Conservation (phyloP, 2,113 vertebrate genomes). For the Tragelaphus buxtoni region DNA sequence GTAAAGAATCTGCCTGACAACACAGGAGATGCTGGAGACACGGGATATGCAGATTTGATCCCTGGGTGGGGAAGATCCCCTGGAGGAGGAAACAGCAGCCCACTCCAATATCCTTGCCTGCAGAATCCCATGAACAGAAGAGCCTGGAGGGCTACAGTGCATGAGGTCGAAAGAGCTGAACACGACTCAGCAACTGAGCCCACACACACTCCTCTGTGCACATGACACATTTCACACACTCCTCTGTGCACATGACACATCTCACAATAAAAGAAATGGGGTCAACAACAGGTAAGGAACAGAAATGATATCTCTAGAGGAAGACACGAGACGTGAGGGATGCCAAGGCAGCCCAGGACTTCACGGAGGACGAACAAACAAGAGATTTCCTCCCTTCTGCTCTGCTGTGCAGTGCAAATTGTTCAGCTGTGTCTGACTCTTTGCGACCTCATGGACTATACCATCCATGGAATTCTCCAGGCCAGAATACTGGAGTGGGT, state of each 20-base stretch:
- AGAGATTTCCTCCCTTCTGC: not conserved
- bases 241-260: not conserved
- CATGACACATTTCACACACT: rapidly evolving
- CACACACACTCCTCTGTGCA: not conserved
- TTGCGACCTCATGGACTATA: not conserved
- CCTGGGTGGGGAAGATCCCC: not conserved
- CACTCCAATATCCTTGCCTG: not conserved
- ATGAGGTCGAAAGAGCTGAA: not conserved
- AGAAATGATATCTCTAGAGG: not conserved
- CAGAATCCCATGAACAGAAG: not conserved
- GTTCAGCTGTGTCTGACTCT: not conserved
- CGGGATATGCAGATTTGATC: not conserved
- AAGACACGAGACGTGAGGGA: not conserved
- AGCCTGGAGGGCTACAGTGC: not conserved
- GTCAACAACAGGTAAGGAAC: rapidly evolving
- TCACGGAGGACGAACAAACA: not conserved
- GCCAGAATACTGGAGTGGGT: not conserved
- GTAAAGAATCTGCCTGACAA: not conserved
- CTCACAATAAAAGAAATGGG: not conserved
- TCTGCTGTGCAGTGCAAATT: not conserved
- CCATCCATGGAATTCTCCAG: not conserved
- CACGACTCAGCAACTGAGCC: not conserved
- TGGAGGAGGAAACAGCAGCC: not conserved
- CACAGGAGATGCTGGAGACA: not conserved
- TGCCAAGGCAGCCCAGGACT: not conserved